These are phyloP conservation scores for Ornithorhynchus anatinus DNA, from an alignment of 2,113 vertebrate genomes.

Conservation along the genomic window DNA sequence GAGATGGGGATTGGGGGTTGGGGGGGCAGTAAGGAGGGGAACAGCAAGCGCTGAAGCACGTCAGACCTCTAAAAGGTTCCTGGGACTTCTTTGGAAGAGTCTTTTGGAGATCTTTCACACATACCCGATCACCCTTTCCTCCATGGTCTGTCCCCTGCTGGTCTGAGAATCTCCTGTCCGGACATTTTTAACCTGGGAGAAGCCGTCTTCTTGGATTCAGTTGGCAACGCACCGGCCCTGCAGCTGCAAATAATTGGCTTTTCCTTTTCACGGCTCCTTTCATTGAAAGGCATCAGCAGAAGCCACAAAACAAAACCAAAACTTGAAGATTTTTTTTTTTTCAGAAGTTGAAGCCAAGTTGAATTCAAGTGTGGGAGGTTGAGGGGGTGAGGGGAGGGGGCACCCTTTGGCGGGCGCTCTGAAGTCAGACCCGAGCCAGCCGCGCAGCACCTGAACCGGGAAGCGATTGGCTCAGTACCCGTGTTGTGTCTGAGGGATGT, in stretches of 20 bases:
- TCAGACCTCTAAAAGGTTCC: slow-evolving; percentile 6
- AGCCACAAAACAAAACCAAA: slow-evolving; percentile 65
- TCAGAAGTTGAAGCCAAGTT: slow-evolving; percentile 65
- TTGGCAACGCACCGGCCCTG: slow-evolving; percentile 55
- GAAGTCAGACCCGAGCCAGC: slow-evolving; percentile 58
- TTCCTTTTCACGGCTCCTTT: slow-evolving; percentile 50
- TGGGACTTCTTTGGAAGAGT: background rate
- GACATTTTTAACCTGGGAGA: slow-evolving; percentile 24
- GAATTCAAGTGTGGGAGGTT: slow-evolving; percentile 71
- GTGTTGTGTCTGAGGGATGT: slow-evolving; percentile 49
- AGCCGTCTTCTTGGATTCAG: slow-evolving; percentile 34
- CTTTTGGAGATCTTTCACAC: slow-evolving; percentile 38
- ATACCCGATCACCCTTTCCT: background rate
- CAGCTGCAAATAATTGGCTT: slow-evolving; percentile 51
- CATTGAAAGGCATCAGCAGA: slow-evolving; percentile 59
- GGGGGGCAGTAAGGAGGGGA: slow-evolving; percentile 18
- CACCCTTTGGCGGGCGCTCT: slow-evolving; percentile 51
- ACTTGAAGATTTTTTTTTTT: slow-evolving; percentile 58
- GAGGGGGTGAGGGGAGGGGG: too few species aligned
- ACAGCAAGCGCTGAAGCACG: slow-evolving; percentile 21
- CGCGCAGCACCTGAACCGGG: slow-evolving; percentile 38
- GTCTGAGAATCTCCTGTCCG: slow-evolving; percentile 53
- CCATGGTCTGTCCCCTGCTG: background rate
- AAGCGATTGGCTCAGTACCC: too few species aligned
- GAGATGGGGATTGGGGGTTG: slow-evolving; percentile 30